Base-by-base conservation (phyloP, 2,888 invertebrate species). In the Timema podura region DNA sequence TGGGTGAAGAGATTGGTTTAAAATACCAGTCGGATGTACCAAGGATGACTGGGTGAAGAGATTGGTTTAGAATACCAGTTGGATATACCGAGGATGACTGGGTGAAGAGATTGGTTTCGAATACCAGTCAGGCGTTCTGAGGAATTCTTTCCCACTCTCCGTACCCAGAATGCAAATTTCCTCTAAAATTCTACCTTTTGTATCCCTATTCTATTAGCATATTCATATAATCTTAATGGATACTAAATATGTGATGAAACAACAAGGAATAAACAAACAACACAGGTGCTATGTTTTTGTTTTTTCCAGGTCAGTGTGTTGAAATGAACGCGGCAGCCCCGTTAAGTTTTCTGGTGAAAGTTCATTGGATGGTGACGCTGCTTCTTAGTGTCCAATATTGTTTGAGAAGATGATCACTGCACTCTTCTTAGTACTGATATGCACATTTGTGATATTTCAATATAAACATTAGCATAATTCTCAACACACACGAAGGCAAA, bases 301-400 rank as follows among this genome's bases (percentile, higher is more conserved):
- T 51, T 6, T 54, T 16, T 44, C 51, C 57, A 68, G 68, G 68
- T 47, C 57, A 57, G 45, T 68, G 68, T 57, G 59, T 68, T 13
- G 68, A 68, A 44, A 47, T 46, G 11, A 68, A 68, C 57, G 9
- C 47, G 57, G 7, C 16, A 47, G 30, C 54, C 45, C 8, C 67
- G 9, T 13, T 13, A 16, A n/a, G 57, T 15, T 9, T 45, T 7
- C 16, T 13, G 15, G 16, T 11, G 11, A 9, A 44, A 45, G 61
- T 30, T 44, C 44, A 45, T 30, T 10, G 16, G 44, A 45, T 13
- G 61, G 61, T n/a, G 30, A 45, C 9, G 61, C 5, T 44, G 45
- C 61, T 61, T 30, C 44, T 9, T 30, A 45, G 44, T 13, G 7
- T 7, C 8, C 57, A 57, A 30, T 11, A 45, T 6, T 45, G 44